phyloP scores from a whole-genome alignment of 2,888 invertebrate species.

The Drosophila setosimentum region DNA sequence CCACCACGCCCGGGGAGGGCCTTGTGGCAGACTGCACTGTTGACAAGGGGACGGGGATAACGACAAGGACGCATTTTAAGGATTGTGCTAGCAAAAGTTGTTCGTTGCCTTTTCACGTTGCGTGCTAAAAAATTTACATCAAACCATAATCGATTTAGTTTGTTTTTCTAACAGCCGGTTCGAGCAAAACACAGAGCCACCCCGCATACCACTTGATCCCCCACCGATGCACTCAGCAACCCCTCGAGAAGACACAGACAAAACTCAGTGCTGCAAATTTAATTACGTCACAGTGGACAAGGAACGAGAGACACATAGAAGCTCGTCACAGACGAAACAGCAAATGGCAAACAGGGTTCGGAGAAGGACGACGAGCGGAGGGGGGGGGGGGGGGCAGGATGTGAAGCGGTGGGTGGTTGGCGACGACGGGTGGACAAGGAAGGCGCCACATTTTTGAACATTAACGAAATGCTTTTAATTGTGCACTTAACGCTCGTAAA shows the following conservation, averaged over 20 bases:
- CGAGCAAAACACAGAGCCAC: slow-evolving; percentile 3
- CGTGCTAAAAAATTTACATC: slow-evolving; percentile 44
- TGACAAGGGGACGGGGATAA: neutral
- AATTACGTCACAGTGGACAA: slow-evolving; percentile 61
- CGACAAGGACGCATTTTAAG: slow-evolving; percentile 6
- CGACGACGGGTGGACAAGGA: slow-evolving; percentile 29
- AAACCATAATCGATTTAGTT: slow-evolving; percentile 61
- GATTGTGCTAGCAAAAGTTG: slow-evolving; percentile 3
- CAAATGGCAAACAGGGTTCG: slow-evolving; percentile 13
- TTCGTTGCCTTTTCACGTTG: slow-evolving; percentile 10
- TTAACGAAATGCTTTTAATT: slow-evolving; percentile 79
- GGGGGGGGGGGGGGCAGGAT: neutral
- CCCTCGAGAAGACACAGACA: neutral
- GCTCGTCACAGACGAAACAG: slow-evolving; percentile 30
- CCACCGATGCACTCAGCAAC: slow-evolving; percentile 11
- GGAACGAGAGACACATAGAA: slow-evolving; percentile 8
- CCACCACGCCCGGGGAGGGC: neutral
- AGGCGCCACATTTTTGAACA: slow-evolving; percentile 67
- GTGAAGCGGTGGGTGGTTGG: neutral
- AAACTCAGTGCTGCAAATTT: slow-evolving; percentile 55
- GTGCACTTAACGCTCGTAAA: slow-evolving; percentile 80
- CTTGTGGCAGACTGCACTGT: neutral
- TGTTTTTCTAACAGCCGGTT: slow-evolving; percentile 13
- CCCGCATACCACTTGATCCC: slow-evolving; percentile 1
- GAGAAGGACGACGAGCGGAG: neutral